Evolutionary conservation across 2,888 invertebrate genomes (phyloP), one percentile per base, ranked within the genome.

Genomic region (Ophion ventricosus): DNA sequence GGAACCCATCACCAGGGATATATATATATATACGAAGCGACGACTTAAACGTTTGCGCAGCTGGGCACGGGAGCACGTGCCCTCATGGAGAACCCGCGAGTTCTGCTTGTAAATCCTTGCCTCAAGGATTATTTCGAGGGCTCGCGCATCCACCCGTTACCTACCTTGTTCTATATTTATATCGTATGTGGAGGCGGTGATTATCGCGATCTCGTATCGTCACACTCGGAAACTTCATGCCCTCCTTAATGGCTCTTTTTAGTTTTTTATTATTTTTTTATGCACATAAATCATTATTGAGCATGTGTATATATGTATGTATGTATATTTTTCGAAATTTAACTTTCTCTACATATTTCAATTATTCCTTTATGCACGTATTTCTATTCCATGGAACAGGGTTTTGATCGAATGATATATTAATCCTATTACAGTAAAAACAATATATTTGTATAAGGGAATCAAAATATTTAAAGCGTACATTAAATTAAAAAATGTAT

Each of bases 11-110:
- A 49, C 4, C 49, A 49, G 49, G 64, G 70, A 76, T 56, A 17
- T 43, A 43, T 17, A 43, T 17, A 43, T 3, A 17, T 17, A 49
- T 3, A 61, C 23, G 49, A 73, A n/a, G 40, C n/a, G 80, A 80
- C 59, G 40, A 35, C 40, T 66, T 20, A 11, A 81, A 61, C 80
- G 84, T 26, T 81, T 56, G 64, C 78, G 75, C 84, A 84, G 84
- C 84, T 84, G 84, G 81, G 64, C 66, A 26, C 49, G 26, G 35
- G 23, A 29, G 84, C 84, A 75, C 84, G 81, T 78, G 84, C 81
- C 75, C 76, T 56, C 59, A 40, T 67, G 57, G 43, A 35, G 29
- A 59, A 72, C 49, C 20, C 66, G 14, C 67, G 49, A 49, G 40
- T 76, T 72, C 35, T 54, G 54, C 54, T 29, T 25, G 72, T 49